These are phyloP conservation scores for Drosophila sproati DNA, from an alignment of 1,140 invertebrate genomes.

Conservation along the genomic window DNA sequence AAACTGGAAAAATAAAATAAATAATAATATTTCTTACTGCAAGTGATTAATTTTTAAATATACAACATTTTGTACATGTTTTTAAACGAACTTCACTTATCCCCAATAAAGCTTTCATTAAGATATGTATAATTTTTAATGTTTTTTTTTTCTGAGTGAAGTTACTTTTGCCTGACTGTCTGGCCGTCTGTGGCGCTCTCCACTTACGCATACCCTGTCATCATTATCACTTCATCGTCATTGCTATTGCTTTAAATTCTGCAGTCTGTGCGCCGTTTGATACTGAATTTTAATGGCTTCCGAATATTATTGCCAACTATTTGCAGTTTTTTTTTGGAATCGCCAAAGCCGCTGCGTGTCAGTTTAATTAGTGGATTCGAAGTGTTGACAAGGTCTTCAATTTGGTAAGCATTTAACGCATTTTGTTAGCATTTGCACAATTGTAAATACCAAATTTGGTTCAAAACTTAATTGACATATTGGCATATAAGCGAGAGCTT, in stretches of 20 bases:
- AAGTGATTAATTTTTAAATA: too few species aligned
- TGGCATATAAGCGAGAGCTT: conserved; percentile 45
- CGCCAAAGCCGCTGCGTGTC: conserved; percentile 37
- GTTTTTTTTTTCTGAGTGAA: neutral
- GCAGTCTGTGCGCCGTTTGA: conserved; percentile 45
- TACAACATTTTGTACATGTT: too few species aligned
- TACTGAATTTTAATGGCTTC: conserved; percentile 55
- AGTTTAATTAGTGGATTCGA: conserved; percentile 62
- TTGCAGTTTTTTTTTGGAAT: conserved; percentile 2
- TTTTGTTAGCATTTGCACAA: conserved; percentile 28
- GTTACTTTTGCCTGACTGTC: neutral
- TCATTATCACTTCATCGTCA: conserved; percentile 33
- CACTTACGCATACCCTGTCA: conserved; percentile 26
- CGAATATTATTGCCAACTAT: conserved; percentile 36
- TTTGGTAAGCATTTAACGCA: conserved; percentile 47
- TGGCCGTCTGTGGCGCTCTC: conserved; percentile 9
- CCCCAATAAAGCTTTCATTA: too few species aligned
- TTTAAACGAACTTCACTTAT: too few species aligned
- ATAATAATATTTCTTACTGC: too few species aligned
- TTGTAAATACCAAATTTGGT: conserved; percentile 40
- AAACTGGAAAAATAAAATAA: too few species aligned
- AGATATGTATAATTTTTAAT: too few species aligned
- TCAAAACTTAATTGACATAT: conserved; percentile 63
- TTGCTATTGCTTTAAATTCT: conserved; percentile 22
- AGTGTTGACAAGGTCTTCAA: conserved; percentile 61